phyloP scores from a whole-genome alignment of 2,797 vertebrate genomes.

The Vultur gryphus region DNA sequence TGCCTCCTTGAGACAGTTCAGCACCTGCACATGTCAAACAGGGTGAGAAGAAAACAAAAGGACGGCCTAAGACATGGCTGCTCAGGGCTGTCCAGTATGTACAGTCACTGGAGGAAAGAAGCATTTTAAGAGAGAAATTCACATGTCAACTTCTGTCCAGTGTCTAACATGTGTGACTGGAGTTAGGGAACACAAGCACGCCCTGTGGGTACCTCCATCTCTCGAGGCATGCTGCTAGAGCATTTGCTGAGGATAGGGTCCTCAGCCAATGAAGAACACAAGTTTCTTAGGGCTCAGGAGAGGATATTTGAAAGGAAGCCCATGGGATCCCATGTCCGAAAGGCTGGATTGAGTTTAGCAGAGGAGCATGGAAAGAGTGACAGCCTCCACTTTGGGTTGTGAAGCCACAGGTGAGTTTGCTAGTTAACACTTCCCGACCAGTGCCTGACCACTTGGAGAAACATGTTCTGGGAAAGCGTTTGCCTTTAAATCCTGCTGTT shows the following conservation, averaged over 20 bases:
- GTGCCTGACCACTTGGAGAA: neutral
- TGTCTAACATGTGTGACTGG: neutral
- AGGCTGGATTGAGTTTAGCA: neutral
- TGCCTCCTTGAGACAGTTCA: neutral
- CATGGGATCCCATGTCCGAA: neutral
- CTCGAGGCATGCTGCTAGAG: neutral
- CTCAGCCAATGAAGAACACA: neutral
- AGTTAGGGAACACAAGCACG: neutral
- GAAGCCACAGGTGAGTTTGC: neutral
- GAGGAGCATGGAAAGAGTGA: neutral
- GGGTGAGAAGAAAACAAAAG: neutral
- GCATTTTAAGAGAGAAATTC: neutral
- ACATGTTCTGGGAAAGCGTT: neutral
- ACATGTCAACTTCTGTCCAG: neutral
- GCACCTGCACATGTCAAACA: neutral
- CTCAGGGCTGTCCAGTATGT: neutral
- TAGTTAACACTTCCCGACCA: neutral
- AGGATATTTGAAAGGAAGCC: neutral
- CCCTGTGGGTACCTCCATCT: neutral
- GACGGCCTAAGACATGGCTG: neutral
- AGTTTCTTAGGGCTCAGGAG: neutral
- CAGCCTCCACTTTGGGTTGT: neutral
- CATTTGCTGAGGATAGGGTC: neutral
- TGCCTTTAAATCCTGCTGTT: neutral
- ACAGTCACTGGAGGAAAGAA: neutral